Base-by-base conservation (phyloP, 2,888 invertebrate species). In the Stenotaenia linearis region DNA sequence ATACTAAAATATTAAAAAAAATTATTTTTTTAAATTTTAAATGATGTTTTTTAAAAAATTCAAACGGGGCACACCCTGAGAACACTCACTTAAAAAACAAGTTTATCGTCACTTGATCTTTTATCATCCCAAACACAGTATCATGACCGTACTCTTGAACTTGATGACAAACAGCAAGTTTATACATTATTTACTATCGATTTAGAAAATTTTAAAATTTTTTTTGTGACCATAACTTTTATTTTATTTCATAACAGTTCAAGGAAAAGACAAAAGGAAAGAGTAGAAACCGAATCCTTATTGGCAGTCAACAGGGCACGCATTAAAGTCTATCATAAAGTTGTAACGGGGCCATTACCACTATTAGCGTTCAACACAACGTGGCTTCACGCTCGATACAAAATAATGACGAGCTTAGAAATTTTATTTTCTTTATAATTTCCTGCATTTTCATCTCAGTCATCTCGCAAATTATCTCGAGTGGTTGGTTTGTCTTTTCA, bases 331-430 rank as follows among this genome's bases (percentile, higher is more conserved):
- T 15, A 28, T 28, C 69, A 28, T 69, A 69, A 69, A 69, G 12
- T 69, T 69, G 69, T 69, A 69, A 69, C 69, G 69, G 69, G 25
- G 69, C 28, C 69, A 69, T 69, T 69, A 69, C 69, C 69, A 69
- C n/a, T 69, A 69, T 69, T 69, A 25, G 69, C 69, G 28, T 69
- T 69, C 23, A 69, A 69, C 28, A 69, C 25, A 69, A 69, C 69
- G 12, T 28, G 69, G 69, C 69, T 69, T 69, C 69, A 69, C 69
- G 69, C 69, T 69, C 69, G 69, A 69, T 28, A 69, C 69, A 69
- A 69, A 69, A 28, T 69, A 69, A 69, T 69, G 28, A 28, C 69
- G 1, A 69, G 69, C 69, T 69, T 69, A 69, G 69, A 69, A 69
- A 25, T 25, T 25, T 69, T 69, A 69, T 69, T 69, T n/a, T n/a